A percentile compares a stretch with the other conserved stretches of the same genome.
phyloP scores from a whole-genome alignment of 1,140 invertebrate genomes.

The Drosophila burlai region DNA sequence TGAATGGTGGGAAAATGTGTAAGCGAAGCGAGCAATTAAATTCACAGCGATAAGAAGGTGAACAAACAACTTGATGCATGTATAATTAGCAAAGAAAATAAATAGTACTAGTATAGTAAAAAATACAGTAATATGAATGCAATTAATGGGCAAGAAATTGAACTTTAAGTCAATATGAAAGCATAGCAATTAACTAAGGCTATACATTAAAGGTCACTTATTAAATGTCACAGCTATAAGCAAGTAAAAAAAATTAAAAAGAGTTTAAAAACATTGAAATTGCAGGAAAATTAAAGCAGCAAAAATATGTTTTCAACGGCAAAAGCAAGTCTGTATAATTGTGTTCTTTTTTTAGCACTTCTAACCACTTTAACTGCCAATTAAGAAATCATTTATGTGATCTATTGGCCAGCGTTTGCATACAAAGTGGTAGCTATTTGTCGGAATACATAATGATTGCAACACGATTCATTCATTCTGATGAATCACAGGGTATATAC shows the following conservation, averaged over 20 bases:
- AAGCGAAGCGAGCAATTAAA: conserved; percentile 32
- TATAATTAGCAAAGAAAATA: conserved; percentile 1
- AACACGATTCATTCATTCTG: conserved; percentile 8
- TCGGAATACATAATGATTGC: conserved; percentile 30
- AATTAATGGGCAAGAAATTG: conserved; percentile 4
- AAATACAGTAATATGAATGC: background rate
- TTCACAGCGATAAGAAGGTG: conserved; percentile 35
- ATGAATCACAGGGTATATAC: conserved; percentile 5
- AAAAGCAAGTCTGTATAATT: background rate
- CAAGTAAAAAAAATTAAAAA: background rate
- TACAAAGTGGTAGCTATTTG: conserved; percentile 25
- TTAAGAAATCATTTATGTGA: conserved; percentile 28
- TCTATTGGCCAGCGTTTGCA: conserved; percentile 27
- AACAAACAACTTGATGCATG: conserved; percentile 36
- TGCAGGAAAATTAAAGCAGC: background rate
- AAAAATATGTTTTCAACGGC: background rate
- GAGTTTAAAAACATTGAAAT: background rate
- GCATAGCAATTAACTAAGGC: background rate
- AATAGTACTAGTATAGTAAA: background rate
- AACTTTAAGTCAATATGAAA: background rate
- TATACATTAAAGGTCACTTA: background rate
- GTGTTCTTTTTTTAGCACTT: background rate
- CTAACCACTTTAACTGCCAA: conserved; percentile 7
- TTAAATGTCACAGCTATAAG: background rate
- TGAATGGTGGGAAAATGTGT: conserved; percentile 42